These are phyloP conservation scores for fruit fly (Drosophila melanogaster) DNA, from an alignment of 1,140 invertebrate species.

Conservation along the genomic window Release_6_plus_ISO1_MT NT_037436.4:21789001-21789500, in stretches of 20 bases:
- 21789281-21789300: slow-evolving; percentile 78
- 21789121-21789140: slow-evolving; percentile 45
- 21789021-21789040: background rate
- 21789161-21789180: slow-evolving; percentile 78
- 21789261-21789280: slow-evolving; percentile 32
- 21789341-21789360: slow-evolving; percentile 58
- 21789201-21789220: slow-evolving; percentile 16
- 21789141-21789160: slow-evolving; percentile 83
- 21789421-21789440: slow-evolving; percentile 22
- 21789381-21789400: slow-evolving; percentile 59
- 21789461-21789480: slow-evolving; percentile 74
- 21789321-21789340: slow-evolving; percentile 78
- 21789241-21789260: slow-evolving; percentile 10
- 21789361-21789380: slow-evolving; percentile 80
- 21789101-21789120: slow-evolving; percentile 44
- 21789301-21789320: slow-evolving; percentile 49
- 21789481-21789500: slow-evolving; percentile 82
- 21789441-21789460: slow-evolving; percentile 50
- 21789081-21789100: slow-evolving; percentile 46
- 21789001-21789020: background rate
- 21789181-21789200: slow-evolving; percentile 69
- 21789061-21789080: slow-evolving; percentile 65
- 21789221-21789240: slow-evolving; percentile 34
- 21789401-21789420: slow-evolving; percentile 72
- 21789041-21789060: slow-evolving; percentile 24